Percentiles rank a stretch among this genome's conserved stretches.
Conservation (phyloP, 2,113 vertebrate genomes). For the Protobothrops flavoviridis region DNA sequence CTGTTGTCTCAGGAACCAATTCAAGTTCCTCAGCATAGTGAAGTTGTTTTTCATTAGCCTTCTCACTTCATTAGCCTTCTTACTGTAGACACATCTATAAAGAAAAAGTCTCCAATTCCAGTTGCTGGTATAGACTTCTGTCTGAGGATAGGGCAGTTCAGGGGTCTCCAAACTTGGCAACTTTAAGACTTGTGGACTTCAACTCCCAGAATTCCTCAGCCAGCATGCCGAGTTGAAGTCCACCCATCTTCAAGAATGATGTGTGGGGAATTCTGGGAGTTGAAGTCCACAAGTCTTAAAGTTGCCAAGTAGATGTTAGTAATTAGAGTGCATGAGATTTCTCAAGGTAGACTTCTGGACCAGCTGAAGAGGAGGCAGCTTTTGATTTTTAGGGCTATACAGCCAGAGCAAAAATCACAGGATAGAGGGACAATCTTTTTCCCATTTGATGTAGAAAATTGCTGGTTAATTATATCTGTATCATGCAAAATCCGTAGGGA, state of each 20-base stretch:
- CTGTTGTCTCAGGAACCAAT: neutral
- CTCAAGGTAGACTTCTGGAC: neutral
- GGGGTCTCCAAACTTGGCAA: neutral
- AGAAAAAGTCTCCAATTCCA: neutral
- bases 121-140: neutral
- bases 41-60: neutral
- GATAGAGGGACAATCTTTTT: neutral
- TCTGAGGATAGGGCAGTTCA: too few relatives aligned
- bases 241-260: neutral
- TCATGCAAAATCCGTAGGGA: neutral
- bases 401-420: neutral
- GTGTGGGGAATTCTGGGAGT: neutral
- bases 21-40: neutral
- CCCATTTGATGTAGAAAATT: neutral
- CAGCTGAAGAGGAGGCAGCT: neutral
- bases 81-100: neutral
- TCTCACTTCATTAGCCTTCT: neutral
- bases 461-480: neutral
- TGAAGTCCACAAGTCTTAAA: neutral
- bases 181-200: neutral
- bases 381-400: neutral
- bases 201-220: neutral
- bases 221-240: neutral
- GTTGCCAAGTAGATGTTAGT: neutral
- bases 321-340: constrained; percentile 39